Percentiles rank a stretch among this genome's conserved stretches.
phyloP scores from a whole-genome alignment of 2,113 vertebrate genomes.

The Myrmecophaga tridactyla region DNA sequence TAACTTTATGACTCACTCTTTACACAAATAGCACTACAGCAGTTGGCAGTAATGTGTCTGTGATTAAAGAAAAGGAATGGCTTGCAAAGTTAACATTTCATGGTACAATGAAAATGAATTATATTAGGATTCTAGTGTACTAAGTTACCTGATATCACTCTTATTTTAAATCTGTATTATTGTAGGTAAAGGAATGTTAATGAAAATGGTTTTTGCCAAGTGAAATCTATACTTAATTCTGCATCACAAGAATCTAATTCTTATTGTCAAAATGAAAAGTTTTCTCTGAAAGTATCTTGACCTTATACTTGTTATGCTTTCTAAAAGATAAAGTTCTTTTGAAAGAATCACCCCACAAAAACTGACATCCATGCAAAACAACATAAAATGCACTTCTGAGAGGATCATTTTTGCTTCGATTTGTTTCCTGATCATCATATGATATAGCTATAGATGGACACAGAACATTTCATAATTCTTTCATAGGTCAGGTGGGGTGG shows the following conservation, averaged over 20 bases:
- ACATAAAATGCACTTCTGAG: not conserved
- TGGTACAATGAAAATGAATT: not conserved
- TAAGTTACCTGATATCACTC: not conserved
- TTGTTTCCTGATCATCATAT: not conserved
- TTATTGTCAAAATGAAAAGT: slow-evolving; percentile 10
- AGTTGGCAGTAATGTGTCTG: not conserved
- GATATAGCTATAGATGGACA: not conserved
- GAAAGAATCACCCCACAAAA: slow-evolving; percentile 28
- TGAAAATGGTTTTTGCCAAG: not conserved
- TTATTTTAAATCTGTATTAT: not conserved
- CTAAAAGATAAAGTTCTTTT: slow-evolving; percentile 29
- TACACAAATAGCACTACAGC: not conserved
- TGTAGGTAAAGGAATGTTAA: slow-evolving; percentile 26
- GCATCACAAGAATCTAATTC: slow-evolving; percentile 12
- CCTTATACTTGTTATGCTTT: not conserved
- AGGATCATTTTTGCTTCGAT: not conserved
- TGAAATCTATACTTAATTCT: slow-evolving; percentile 14
- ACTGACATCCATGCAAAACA: not conserved
- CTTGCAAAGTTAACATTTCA: not conserved
- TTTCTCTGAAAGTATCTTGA: slow-evolving; percentile 50
- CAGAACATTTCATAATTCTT: not conserved
- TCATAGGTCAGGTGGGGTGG: not conserved
- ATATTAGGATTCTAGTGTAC: not conserved
- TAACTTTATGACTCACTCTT: not conserved
- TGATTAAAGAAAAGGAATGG: not conserved